Base-by-base conservation (phyloP, 2,113 vertebrate species). In the Nannobrachium achirus region DNA sequence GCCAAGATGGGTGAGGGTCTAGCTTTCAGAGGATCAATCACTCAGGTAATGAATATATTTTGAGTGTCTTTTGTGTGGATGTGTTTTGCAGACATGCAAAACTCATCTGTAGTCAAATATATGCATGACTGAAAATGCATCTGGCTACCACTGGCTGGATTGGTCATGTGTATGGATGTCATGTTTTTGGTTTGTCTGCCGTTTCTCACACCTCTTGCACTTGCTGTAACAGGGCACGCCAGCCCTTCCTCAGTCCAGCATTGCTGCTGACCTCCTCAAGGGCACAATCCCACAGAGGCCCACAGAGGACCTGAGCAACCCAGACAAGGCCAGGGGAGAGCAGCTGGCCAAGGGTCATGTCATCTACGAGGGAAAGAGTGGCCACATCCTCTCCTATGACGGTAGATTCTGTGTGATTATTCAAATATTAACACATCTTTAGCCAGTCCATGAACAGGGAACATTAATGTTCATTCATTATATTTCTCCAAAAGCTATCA, bases 361-460 rank as follows among this genome's bases (percentile, higher is more conserved):
- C 71, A 98, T 99, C 79, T 99, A 98, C 58, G 97, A 98, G 92
- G 95, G 98, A 82, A 98, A 97, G 85, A 97, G 93, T 69, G 97
- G 97, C 49, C 97, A 98, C 77, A 97, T 99, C 71, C 89, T 98
- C 8, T 98, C 97, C 7, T 98, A 96, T 8, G 97, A 99, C 33
- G 91, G 98, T 99, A 87, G 93, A 93, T 63, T 1, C 10, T 44
- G 44, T 40, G 48, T 42, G 10, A 52, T 9, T 8, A n/a, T 59
- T 14, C 1, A 50, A 48, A 8, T 11, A 39, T 5, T 14, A 42
- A 6, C 10, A n/a, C 13, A 20, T 10, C 8, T 18, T 16, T 15
- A 0, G 15, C 4, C 8, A 10, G 20, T 25, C 18, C 51, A 10
- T 5, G 8, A 10, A 14, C 8, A 67, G 33, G 50, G 7, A 69